Percentiles rank a stretch among this genome's conserved stretches.
Conservation (phyloP, 2,113 vertebrate species). For the Campylorhamphus procurvoides region DNA sequence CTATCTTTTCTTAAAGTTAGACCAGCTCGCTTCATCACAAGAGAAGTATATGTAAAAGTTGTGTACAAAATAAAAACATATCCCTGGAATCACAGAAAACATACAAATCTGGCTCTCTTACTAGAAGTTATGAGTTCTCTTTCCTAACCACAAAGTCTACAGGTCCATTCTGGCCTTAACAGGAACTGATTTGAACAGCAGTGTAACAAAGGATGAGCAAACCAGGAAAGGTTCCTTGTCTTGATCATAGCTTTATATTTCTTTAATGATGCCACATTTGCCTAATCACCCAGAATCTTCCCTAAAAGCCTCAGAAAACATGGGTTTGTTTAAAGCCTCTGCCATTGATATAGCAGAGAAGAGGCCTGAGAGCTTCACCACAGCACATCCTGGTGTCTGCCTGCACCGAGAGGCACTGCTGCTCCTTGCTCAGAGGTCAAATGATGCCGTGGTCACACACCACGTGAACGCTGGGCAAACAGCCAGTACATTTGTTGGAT, state of each 20-base stretch:
- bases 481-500: background rate
- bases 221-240: background rate
- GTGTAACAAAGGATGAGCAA: background rate
- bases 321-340: background rate
- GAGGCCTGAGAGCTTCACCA: background rate
- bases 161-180: background rate
- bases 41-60: background rate
- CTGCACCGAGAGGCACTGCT: background rate
- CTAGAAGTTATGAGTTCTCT: background rate
- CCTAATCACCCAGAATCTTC: background rate
- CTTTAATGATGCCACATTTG: background rate
- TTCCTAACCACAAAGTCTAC: background rate
- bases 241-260: background rate
- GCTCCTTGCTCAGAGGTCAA: background rate
- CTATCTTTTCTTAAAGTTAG: background rate
- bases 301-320: background rate
- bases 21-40: background rate
- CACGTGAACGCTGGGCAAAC: background rate
- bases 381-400: background rate
- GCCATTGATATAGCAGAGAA: background rate
- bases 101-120: background rate
- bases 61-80: background rate
- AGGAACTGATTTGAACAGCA: background rate
- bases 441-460: background rate
- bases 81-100: background rate